A percentile compares a stretch with the other conserved stretches of the same genome.
Evolutionary conservation across 2,113 vertebrate species (phyloP).

Genomic region (Mobula birostris): DNA sequence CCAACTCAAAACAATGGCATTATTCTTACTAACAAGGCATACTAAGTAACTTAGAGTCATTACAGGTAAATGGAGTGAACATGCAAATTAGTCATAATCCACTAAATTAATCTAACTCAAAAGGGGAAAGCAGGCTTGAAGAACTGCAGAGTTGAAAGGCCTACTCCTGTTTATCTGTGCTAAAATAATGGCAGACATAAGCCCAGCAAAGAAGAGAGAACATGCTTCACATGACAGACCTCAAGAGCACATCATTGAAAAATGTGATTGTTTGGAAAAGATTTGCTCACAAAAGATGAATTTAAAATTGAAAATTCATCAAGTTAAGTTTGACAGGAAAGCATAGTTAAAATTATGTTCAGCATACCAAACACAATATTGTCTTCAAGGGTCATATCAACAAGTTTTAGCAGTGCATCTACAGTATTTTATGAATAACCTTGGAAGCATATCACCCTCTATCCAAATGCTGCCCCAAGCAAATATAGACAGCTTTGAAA

Average conservation of each 20-base stretch:
- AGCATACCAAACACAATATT: background rate
- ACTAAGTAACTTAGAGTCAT: background rate
- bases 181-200: background rate
- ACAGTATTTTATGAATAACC: background rate
- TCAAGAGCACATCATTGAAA: background rate
- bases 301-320: background rate
- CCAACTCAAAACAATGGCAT: background rate
- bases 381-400: background rate
- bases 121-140: background rate
- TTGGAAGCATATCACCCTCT: background rate
- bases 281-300: background rate
- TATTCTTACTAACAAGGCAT: background rate
- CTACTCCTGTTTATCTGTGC: background rate
- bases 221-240: background rate
- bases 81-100: background rate
- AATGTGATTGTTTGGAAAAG: conserved; percentile 13
- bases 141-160: background rate
- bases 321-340: background rate
- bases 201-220: background rate
- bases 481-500: background rate
- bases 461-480: background rate
- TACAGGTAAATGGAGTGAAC: background rate
- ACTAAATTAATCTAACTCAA: background rate
- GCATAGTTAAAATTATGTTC: background rate
- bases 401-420: background rate